A percentile compares a stretch with the other conserved stretches of the same genome.
phyloP scores from a whole-genome alignment of 2,888 invertebrate species.

The Zaprionus bogoriensis region DNA sequence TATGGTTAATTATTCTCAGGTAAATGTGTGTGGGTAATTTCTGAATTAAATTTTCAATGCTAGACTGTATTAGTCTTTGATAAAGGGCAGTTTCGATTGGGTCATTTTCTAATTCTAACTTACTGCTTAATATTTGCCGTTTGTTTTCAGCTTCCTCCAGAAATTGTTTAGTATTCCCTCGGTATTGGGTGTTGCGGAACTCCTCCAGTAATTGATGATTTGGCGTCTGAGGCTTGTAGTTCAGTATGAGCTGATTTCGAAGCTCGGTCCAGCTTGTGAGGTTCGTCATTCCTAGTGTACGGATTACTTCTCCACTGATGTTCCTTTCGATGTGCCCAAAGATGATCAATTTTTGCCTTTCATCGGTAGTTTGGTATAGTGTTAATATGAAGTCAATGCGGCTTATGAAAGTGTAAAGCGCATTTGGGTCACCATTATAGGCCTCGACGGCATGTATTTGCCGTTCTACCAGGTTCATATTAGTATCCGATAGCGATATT shows the following conservation, averaged over 20 bases:
- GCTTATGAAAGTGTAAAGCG: not conserved
- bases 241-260: not conserved
- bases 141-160: slow-evolving; percentile 1
- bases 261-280: no score
- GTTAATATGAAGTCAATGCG: not conserved
- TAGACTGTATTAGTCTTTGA: no score
- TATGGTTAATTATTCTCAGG: not conserved
- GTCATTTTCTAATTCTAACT: slow-evolving; percentile 5
- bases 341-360: not conserved
- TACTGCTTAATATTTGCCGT: not conserved
- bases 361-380: not conserved
- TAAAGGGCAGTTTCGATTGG: not conserved
- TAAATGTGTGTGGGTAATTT: not conserved
- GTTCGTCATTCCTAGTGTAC: no score
- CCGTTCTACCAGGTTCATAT: not conserved
- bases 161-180: not conserved
- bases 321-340: not conserved
- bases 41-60: not conserved
- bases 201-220: slow-evolving; percentile 4
- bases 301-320: not conserved
- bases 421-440: not conserved
- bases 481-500: not conserved
- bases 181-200: not conserved
- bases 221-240: not conserved
- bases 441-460: not conserved